Conservation (phyloP, 1,140 invertebrate genomes). For the Heliconius eleuchia region DNA sequence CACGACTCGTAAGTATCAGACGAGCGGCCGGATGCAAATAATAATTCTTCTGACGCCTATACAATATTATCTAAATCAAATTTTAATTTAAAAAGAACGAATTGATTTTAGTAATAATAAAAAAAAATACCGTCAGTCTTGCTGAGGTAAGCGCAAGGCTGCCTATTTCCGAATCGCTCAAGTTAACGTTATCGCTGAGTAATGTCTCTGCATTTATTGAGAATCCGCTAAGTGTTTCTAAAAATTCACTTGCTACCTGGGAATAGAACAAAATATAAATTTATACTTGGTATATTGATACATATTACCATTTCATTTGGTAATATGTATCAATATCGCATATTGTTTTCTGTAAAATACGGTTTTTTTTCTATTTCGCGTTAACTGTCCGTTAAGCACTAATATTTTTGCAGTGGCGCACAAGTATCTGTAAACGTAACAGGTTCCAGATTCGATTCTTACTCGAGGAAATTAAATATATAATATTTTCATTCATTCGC, state of each 20-base stretch:
- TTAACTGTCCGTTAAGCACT: background rate
- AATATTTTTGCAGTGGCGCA: background rate
- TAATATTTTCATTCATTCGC: no score
- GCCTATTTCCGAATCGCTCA: constrained; percentile 64
- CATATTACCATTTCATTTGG: no score
- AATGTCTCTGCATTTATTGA: constrained; percentile 55
- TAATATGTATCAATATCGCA: no score
- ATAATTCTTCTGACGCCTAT: constrained; percentile 68
- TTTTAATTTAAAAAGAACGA: background rate
- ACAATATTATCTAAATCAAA: constrained; percentile 5
- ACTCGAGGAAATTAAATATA: no score
- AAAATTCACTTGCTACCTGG: constrained; percentile 43
- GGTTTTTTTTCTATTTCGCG: no score
- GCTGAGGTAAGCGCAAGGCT: constrained; percentile 45
- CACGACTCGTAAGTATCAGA: constrained; percentile 68
- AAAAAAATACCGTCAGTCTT: constrained; percentile 58
- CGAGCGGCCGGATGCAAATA: constrained; percentile 64
- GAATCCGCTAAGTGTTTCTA: constrained; percentile 67
- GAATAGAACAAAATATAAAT: constrained; percentile 22
- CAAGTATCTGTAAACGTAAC: background rate
- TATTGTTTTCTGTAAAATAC: no score
- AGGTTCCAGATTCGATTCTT: background rate
- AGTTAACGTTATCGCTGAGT: constrained; percentile 52
- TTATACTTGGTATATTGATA: no score
- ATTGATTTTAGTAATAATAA: background rate